phyloP scores from a whole-genome alignment of 2,113 vertebrate species.

The Nyctereutes procyonoides region DNA sequence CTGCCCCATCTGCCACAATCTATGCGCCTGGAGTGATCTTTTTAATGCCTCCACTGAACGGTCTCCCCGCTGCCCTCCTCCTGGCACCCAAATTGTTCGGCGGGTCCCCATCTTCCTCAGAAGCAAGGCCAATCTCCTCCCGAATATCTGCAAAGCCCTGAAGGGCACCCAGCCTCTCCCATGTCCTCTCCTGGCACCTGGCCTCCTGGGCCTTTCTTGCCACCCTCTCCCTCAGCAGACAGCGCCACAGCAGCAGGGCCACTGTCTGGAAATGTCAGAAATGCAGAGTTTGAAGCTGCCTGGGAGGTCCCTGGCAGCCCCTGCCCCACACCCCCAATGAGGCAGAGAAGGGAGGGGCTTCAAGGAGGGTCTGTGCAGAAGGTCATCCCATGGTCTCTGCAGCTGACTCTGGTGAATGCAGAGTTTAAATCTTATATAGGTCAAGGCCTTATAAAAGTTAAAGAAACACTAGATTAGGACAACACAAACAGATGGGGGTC shows the following conservation, averaged over 20 bases:
- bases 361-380: background rate
- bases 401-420: background rate
- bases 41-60: background rate
- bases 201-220: background rate
- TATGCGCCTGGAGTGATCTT: background rate
- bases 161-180: background rate
- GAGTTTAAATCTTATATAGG: background rate
- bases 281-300: background rate
- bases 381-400: too few species aligned
- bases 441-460: background rate
- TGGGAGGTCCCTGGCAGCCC: background rate
- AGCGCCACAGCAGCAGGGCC: rapidly evolving
- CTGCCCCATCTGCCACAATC: background rate
- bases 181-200: background rate
- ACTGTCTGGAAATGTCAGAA: background rate
- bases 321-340: rapidly evolving
- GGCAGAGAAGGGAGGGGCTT: background rate
- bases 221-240: background rate
- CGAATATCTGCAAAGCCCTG: background rate
- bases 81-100: background rate
- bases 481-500: background rate
- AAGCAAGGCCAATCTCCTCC: background rate
- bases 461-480: background rate
- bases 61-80: background rate
- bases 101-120: background rate